Percentiles rank a stretch among this genome's conserved stretches.
phyloP scores from a whole-genome alignment of 1,140 invertebrate genomes.

The Eriocheir sinensis region DNA sequence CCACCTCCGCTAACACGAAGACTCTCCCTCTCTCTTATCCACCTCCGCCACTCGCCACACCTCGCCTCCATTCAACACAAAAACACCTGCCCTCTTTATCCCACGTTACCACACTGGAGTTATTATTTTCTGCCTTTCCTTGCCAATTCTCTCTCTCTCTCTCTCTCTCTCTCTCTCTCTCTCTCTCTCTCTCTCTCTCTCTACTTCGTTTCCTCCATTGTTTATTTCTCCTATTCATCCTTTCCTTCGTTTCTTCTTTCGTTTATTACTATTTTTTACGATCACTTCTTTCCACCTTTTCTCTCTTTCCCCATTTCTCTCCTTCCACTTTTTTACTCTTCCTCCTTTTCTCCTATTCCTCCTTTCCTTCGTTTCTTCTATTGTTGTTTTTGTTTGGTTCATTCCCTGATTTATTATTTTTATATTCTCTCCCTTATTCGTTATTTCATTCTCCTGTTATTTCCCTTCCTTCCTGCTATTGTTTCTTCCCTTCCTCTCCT shows the following conservation, averaged over 20 bases:
- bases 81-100: not conserved
- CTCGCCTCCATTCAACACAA: not conserved
- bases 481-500: no score
- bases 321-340: not conserved
- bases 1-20: no score
- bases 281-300: no score
- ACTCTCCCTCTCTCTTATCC: not conserved
- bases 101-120: not conserved
- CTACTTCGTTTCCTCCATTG: not conserved
- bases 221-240: no score
- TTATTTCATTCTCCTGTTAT: no score
- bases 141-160: not conserved
- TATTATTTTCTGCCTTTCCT: no score
- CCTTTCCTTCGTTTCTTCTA: no score
- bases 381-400: no score
- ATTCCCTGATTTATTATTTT: no score
- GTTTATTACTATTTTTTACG: no score
- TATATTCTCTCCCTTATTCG: no score
- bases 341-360: not conserved
- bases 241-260: not conserved
- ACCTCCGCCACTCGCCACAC: not conserved
- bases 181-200: not conserved
- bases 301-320: not conserved
- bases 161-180: not conserved
- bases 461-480: no score